Base-by-base conservation (phyloP, 2,797 vertebrate species). In the Spinus pinus region DNA sequence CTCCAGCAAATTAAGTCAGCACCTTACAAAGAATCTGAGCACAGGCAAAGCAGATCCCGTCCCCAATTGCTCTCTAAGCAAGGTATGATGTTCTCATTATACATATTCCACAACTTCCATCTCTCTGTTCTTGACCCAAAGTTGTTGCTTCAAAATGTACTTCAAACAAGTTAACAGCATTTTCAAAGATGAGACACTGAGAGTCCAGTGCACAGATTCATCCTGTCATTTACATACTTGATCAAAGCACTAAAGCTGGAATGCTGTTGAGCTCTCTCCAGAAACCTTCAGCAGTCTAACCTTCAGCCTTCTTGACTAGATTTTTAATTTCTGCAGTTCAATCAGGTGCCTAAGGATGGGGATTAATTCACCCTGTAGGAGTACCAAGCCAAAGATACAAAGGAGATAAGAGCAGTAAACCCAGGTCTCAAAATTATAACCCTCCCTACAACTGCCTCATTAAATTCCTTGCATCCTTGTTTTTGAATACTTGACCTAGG, bases 191-290 rank as follows among this genome's bases (percentile, higher is more conserved):
- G 31, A 80, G 24, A 64, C 74, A 61, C 33, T 28, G 30, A 78
- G 31, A 70, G 20, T 81, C 18, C 35, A 67, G 46, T 23, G 30
- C 31, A 39, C 16, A 67, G 19, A 71, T 30, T 65, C 69, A 71
- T 51, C 2, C 0, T 27, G 16, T 18, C 0, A 0, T 60, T 81
- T 71, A 67, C 7, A 6, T 53, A 92, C 46, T 69, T 57, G 12
- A 61, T 57, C 27, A 56, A 88, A 88, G 46, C 35, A 74, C 33
- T 50, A 64, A 69, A 81, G 21, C 41, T 54, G 50, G n/a, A 83
- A n/a, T 17, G 12, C 17, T 42, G 37, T 35, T 49, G 57, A 81
- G 65, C 33, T 44, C 37, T 64, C 72, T 60, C 14, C 24, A 67
- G 6, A 67, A 73, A 66, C 18, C 28, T 80, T 73, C 44, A 42